These are phyloP conservation scores for Anhinga anhinga DNA, from an alignment of 2,113 vertebrate species.

Conservation along the genomic window DNA sequence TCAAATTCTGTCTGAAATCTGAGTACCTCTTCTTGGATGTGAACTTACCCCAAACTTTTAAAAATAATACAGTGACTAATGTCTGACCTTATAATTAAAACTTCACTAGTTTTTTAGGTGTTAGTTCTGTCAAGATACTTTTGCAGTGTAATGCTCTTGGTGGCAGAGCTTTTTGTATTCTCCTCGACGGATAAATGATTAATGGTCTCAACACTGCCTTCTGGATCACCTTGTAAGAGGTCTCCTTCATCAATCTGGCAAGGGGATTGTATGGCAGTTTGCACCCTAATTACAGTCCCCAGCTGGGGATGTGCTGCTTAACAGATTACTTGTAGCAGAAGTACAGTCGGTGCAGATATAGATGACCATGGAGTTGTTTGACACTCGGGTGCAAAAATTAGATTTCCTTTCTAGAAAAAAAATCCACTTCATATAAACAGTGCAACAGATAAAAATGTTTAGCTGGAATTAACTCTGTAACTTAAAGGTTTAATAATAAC, in stretches of 20 bases:
- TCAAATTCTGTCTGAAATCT: neutral
- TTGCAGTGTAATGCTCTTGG: neutral
- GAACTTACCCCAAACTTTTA: neutral
- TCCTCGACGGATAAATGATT: slow-evolving; percentile 40
- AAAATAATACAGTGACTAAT: neutral
- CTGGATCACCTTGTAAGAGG: slow-evolving; percentile 61
- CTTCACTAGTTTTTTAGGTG: neutral
- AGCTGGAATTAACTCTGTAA: slow-evolving; percentile 43
- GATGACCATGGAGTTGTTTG: slow-evolving; percentile 1
- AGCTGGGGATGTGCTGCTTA: slow-evolving; percentile 57
- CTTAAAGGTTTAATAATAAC: slow-evolving; percentile 58
- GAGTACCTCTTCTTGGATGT: neutral
- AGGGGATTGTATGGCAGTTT: slow-evolving; percentile 53
- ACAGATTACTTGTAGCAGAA: slow-evolving; percentile 52
- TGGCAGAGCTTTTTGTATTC: slow-evolving; percentile 45
- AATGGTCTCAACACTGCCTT: slow-evolving; percentile 47
- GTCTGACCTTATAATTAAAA: slow-evolving; percentile 21
- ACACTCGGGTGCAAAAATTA: neutral
- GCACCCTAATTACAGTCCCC: slow-evolving; percentile 64
- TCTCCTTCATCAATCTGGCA: slow-evolving; percentile 64
- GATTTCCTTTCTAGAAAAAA: slow-evolving; percentile 25
- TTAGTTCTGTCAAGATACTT: slow-evolving; percentile 9
- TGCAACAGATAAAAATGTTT: slow-evolving; percentile 31
- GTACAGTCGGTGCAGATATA: neutral
- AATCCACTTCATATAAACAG: slow-evolving; percentile 29